phyloP scores from a whole-genome alignment of 64 coral and sea anemone genomes.

The Stichodactyla helianthus region DNA sequence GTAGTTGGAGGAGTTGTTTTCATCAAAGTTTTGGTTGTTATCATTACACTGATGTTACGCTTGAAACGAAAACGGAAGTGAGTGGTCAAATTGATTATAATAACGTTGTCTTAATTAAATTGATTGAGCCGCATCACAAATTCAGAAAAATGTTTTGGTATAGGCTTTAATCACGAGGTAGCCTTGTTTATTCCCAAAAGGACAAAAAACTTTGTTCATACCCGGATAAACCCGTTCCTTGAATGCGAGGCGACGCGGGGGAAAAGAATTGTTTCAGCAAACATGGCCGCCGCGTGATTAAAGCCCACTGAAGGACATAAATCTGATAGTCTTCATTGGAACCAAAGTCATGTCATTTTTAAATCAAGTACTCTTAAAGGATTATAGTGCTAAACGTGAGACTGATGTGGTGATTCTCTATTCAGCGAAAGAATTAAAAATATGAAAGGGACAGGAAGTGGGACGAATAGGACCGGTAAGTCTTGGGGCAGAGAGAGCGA shows the following conservation, averaged over 20 bases:
- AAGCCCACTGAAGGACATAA: too few relatives aligned
- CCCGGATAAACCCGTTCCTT: too few relatives aligned
- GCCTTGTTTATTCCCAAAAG: too few relatives aligned
- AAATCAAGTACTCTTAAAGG: background rate
- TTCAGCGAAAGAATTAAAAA: background rate
- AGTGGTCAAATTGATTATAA: background rate
- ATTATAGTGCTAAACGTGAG: background rate
- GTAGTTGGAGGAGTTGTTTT: background rate
- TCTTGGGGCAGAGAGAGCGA: background rate
- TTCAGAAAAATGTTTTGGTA: background rate
- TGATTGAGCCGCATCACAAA: background rate
- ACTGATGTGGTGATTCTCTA: background rate
- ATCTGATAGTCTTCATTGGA: too few relatives aligned
- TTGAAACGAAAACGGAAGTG: background rate
- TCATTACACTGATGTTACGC: background rate
- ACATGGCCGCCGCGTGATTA: too few relatives aligned
- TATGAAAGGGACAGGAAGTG: background rate
- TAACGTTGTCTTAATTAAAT: too few relatives aligned
- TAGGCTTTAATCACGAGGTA: background rate
- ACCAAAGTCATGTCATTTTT: background rate
- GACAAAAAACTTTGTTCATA: too few relatives aligned
- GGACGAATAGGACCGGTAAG: background rate
- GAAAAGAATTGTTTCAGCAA: too few relatives aligned
- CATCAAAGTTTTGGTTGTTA: background rate
- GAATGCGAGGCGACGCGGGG: too few relatives aligned